A percentile compares a stretch with the other conserved stretches of the same genome.
Evolutionary conservation across 1,140 invertebrate species (phyloP).

Genomic region (Delia radicum): DNA sequence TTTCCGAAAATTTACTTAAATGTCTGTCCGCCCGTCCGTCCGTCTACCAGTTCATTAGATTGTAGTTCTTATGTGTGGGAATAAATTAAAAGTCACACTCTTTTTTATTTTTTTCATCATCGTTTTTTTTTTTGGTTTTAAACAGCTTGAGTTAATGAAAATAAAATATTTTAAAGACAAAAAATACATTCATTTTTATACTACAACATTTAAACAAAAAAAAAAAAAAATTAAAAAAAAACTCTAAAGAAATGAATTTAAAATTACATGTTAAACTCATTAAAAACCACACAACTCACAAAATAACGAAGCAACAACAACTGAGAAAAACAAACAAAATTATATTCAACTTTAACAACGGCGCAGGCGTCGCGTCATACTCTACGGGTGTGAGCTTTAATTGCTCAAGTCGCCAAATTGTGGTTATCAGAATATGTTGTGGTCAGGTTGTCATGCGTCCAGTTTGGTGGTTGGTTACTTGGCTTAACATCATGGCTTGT

Average conservation of each 20-base stretch:
- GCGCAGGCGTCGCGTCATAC: slow-evolving; percentile 16
- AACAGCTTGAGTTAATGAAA: slow-evolving; percentile 21
- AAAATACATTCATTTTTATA: background rate
- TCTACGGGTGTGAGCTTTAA: slow-evolving; percentile 18
- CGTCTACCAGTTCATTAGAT: slow-evolving; percentile 6
- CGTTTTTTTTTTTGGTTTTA: background rate
- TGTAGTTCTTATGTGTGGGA: background rate
- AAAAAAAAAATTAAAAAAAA: background rate
- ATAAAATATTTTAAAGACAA: slow-evolving; percentile 15
- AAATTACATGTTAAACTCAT: slow-evolving; percentile 28
- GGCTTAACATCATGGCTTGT: too few species aligned
- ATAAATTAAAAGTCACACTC: slow-evolving; percentile 9
- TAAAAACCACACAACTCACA: slow-evolving; percentile 25
- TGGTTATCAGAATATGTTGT: background rate
- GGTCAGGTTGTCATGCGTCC: slow-evolving; percentile 13
- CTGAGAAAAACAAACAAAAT: background rate
- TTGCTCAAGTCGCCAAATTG: slow-evolving; percentile 18
- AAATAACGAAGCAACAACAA: background rate
- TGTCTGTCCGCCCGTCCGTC: background rate
- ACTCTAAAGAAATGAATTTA: slow-evolving; percentile 16
- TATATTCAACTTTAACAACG: background rate
- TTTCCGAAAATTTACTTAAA: too few species aligned
- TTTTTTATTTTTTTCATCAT: background rate
- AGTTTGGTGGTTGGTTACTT: too few species aligned
- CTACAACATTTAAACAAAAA: background rate